A percentile compares a stretch with the other conserved stretches of the same genome.
Conservation (phyloP, 2,888 invertebrate genomes). For the Archips crataeganus region DNA sequence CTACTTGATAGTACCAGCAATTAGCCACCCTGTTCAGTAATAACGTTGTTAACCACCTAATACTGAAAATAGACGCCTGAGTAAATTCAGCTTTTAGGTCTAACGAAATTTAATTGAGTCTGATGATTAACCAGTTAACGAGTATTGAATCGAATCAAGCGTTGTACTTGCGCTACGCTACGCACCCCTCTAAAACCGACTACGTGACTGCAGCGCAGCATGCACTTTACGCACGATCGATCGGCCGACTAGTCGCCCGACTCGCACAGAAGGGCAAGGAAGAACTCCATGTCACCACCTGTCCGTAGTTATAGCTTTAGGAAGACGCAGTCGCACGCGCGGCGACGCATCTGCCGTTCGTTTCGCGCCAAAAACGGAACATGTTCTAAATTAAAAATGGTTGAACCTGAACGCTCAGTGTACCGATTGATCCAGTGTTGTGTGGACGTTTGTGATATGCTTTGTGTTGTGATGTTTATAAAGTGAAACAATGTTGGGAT, state of each 20-base stretch:
- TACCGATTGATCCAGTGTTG: conserved; percentile 36
- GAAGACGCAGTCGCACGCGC: conserved; percentile 68
- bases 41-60: not conserved
- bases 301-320: conserved; percentile 78
- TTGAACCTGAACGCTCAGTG: conserved; percentile 30
- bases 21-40: not conserved
- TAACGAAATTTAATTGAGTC: conserved; percentile 3
- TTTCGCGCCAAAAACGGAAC: conserved; percentile 71
- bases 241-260: conserved; percentile 51
- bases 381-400: conserved; percentile 39
- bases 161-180: conserved; percentile 10
- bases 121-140: conserved; percentile 3
- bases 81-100: not conserved
- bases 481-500: conserved; percentile 73
- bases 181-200: conserved; percentile 34
- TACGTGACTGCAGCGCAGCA: conserved; percentile 39
- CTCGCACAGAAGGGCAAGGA: conserved; percentile 68
- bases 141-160: not conserved
- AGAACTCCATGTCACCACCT: conserved; percentile 81
- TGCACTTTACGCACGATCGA: conserved; percentile 47
- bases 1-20: not conserved
- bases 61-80: not conserved
- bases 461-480: conserved; percentile 39
- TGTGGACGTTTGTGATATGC: conserved; percentile 27
- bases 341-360: conserved; percentile 74